Evolutionary conservation across 2,888 invertebrate species (phyloP), one percentile per base, ranked within the genome.

Genomic region (Drosophila silvestris): DNA sequence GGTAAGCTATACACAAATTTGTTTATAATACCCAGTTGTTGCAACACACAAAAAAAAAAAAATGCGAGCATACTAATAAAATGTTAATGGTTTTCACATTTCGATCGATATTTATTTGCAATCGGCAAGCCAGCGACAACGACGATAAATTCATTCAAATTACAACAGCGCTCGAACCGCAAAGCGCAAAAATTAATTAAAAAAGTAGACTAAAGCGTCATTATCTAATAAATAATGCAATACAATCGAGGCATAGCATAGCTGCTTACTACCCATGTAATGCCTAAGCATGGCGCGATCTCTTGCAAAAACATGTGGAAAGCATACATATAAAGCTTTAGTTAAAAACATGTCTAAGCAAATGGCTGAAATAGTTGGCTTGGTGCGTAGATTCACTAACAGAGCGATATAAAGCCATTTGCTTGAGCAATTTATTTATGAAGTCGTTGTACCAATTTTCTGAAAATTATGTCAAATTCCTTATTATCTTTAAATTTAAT

Each of bases 171-270:
- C 70, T 74, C 77, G 71, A 79, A 56, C 59, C 68, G 64, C 76
- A 82, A 61, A 61, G 53, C 61, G 33, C 44, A 47, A 52, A 47
- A 61, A 30, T 33, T 26, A 60, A 64, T 63, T 64, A 86, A 72
- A 70, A 28, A 28, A 28, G 28, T 60, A 71, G 57, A 81, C 64
- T 77, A 85, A 82, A 83, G 75, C 80, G 73, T 70, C 75, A 81
- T 87, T 87, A 90, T 87, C 86, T 87, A 87, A 90, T 85, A 81
- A 79, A 83, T 85, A 85, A 81, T 74, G 82, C 87, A 74, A 89
- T 79, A 89, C 67, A 26, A 1, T 28, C 28, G 19, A 5, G 51
- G 22, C 14, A 16, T 26, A 26, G 47, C 47, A 9, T 26, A 35
- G 56, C 12, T 41, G 60, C 30, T 44, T 56, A 16, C 50, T 51